A percentile compares a stretch with the other conserved stretches of the same genome.
Evolutionary conservation across 2,888 invertebrate species (phyloP).

Genomic region (Helicoverpa assulta): DNA sequence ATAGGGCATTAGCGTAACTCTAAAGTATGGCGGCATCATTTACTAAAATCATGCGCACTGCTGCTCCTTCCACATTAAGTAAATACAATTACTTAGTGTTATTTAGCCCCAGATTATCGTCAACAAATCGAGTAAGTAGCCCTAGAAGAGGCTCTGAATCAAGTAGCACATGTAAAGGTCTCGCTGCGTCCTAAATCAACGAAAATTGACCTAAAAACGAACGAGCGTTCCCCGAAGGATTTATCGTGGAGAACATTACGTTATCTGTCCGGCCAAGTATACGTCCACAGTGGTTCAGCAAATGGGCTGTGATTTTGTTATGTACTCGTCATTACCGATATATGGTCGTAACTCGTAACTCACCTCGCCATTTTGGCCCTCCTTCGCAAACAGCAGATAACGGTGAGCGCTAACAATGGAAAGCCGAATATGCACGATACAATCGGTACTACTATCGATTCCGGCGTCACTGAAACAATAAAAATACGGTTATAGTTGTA

Average conservation of each 20-base stretch:
- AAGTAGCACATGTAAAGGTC: constrained; percentile 30
- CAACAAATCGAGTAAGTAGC: constrained; percentile 17
- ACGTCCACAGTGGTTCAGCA: constrained; percentile 27
- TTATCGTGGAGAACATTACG: constrained; percentile 45
- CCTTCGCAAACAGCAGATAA: constrained; percentile 96
- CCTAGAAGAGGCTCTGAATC: constrained; percentile 18
- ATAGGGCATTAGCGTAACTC: constrained; percentile 28
- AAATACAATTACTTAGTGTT: constrained; percentile 11
- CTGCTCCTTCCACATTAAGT: constrained; percentile 5
- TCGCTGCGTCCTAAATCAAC: constrained; percentile 44
- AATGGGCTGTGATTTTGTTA: constrained; percentile 40
- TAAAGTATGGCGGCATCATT: constrained; percentile 21
- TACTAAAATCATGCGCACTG: constrained; percentile 29
- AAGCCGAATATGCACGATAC: constrained; percentile 97
- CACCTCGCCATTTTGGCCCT: constrained; percentile 94
- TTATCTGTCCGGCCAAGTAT: constrained; percentile 35
- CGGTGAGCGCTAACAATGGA: constrained; percentile 95
- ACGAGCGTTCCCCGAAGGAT: constrained; percentile 40
- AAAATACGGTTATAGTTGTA: constrained; percentile 39
- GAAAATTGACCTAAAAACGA: constrained; percentile 34
- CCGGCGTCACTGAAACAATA: constrained; percentile 94
- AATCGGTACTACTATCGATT: constrained; percentile 96
- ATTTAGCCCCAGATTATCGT: neutral
- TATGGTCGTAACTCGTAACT: constrained; percentile 52
- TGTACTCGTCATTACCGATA: constrained; percentile 25